These are phyloP conservation scores for Scaptomyza caliginosa DNA, from an alignment of 2,888 invertebrate species.

Conservation along the genomic window DNA sequence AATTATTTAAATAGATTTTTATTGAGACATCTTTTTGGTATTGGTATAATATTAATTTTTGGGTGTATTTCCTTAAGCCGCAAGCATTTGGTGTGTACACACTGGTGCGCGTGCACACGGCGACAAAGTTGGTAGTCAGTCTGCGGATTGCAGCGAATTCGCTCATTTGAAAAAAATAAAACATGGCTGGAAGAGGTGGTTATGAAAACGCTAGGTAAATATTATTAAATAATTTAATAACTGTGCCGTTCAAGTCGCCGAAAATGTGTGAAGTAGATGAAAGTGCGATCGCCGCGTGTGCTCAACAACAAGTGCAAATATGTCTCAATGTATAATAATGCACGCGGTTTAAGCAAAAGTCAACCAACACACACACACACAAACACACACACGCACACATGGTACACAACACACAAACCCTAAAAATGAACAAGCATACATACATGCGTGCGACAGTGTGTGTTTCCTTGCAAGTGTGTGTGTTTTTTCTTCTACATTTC, in stretches of 20 bases:
- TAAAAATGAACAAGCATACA: constrained; percentile 39
- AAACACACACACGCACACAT: constrained; percentile 14
- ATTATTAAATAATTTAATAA: constrained; percentile 75
- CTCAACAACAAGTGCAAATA: constrained; percentile 33
- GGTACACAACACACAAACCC: constrained; percentile 45
- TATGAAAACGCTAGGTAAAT: constrained; percentile 93
- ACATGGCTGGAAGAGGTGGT: constrained; percentile 95
- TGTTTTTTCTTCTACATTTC: constrained; percentile 59
- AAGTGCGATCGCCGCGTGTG: constrained; percentile 31
- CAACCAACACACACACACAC: constrained; percentile 59
- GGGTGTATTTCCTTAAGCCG: constrained; percentile 29
- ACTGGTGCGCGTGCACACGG: constrained; percentile 59
- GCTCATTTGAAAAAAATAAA: constrained; percentile 85
- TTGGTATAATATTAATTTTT: neutral
- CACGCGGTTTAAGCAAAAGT: constrained; percentile 65
- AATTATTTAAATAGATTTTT: neutral
- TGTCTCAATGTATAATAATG: constrained; percentile 62
- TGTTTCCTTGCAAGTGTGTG: constrained; percentile 54
- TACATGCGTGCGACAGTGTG: constrained; percentile 41
- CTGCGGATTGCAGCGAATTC: constrained; percentile 77
- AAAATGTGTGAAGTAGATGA: constrained; percentile 33
- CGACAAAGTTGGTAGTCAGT: constrained; percentile 53
- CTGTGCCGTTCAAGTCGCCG: constrained; percentile 35
- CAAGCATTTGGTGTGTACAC: constrained; percentile 55
- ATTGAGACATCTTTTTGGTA: neutral